Evolutionary conservation across 1,140 invertebrate genomes (phyloP), one percentile per base, ranked within the genome.

Genomic region (Procambarus clarkii): DNA sequence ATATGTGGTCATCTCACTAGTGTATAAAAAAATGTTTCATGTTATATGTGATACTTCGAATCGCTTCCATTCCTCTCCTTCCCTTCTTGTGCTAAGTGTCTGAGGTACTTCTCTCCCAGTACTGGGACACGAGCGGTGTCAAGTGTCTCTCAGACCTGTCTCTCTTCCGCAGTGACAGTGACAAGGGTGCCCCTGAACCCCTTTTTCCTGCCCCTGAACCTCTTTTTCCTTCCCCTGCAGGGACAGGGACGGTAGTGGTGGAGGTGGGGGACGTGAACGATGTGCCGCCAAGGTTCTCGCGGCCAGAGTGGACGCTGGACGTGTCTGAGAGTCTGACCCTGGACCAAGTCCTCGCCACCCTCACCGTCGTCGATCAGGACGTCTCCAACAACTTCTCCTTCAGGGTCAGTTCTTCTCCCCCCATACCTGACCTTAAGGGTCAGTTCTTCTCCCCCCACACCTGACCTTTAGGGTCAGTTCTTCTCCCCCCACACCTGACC

Each of bases 311-410:
- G 83, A 76, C 83, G 46, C 45, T 86, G 83, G 71, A 77, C 71
- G 83, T 86, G 71, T 24, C 46, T 24, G 83, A 86, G 83, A 86
- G 83, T 34, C 71, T 50, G 45, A 24, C n/a, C 9, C 71, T 48
- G 0, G 48, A 58, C 69, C 24, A 77, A 5, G 74, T 86, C n/a
- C 69, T 86, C 69, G 84, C 84, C 84, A 86, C 84, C 44, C 84
- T 86, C 69, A 86, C 84, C 24, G 84, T 86, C 84, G 84, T 86
- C 24, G 84, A 86, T n/a, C 45, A 76, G 2, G 84, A 86, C 34
- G 74, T 86, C 69, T 69, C 84, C 84, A 86, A 86, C 71, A 64
- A 86, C 71, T 86, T 86, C 84, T 34, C 84, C 50, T 86, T 74
- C 48, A 76, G 84, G 84, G 84, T 86, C 24, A 86, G 69, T 34